These are phyloP conservation scores for Euthynnus affinis DNA, from an alignment of 2,797 vertebrate genomes.

Conservation along the genomic window DNA sequence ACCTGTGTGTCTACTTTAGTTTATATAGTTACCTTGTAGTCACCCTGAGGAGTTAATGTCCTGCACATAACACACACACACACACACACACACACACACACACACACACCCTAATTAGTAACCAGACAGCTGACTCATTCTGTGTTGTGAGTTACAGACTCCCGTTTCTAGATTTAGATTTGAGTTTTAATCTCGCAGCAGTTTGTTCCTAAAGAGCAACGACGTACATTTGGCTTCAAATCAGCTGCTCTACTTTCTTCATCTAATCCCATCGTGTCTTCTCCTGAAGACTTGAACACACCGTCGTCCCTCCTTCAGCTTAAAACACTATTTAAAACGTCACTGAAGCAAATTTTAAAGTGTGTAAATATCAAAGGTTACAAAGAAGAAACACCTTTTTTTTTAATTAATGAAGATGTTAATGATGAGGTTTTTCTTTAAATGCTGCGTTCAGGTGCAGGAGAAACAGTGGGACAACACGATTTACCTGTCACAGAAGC, in stretches of 20 bases:
- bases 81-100: constrained; percentile 48
- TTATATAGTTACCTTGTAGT: constrained; percentile 49
- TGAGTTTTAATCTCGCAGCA: neutral
- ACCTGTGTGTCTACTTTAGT: constrained; percentile 33
- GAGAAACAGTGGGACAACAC: neutral
- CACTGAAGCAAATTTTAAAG: too few species aligned
- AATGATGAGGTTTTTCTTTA: neutral
- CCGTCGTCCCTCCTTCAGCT: neutral
- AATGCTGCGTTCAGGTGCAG: neutral
- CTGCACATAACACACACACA: constrained; percentile 49
- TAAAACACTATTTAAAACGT: too few species aligned
- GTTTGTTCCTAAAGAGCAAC: neutral
- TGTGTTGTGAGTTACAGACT: neutral
- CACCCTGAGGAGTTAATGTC: constrained; percentile 61
- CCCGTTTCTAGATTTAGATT: neutral
- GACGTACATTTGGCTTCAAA: neutral
- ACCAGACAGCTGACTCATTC: constrained; percentile 26
- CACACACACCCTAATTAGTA: constrained; percentile 62
- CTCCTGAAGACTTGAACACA: neutral
- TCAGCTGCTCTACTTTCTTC: neutral
- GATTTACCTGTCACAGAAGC: too few species aligned
- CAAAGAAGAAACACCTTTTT: neutral
- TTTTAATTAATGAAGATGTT: neutral
- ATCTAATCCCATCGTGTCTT: neutral
- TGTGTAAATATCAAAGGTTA: too few species aligned